Conservation (phyloP, 2,888 invertebrate genomes). For the Melanostoma mellinum region DNA sequence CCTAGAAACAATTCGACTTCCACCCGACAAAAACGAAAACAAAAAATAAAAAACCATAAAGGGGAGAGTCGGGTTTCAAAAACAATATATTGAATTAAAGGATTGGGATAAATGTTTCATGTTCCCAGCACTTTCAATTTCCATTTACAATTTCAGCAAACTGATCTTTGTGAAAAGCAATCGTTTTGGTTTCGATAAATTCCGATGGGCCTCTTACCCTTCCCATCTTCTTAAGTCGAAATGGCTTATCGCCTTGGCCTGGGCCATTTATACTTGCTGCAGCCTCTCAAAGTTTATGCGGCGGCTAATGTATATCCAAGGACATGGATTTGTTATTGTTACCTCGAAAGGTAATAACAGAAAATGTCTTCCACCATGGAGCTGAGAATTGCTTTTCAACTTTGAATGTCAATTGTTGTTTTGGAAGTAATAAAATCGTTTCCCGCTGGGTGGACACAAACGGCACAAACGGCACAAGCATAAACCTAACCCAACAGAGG, state of each 20-base stretch:
- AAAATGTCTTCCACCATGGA: conserved; percentile 54
- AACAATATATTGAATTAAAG: too few relatives aligned
- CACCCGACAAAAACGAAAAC: too few relatives aligned
- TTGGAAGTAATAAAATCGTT: conserved; percentile 71
- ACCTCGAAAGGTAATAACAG: conserved; percentile 68
- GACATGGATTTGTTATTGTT: conserved; percentile 55
- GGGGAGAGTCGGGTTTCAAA: too few relatives aligned
- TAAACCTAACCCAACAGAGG: conserved; percentile 33
- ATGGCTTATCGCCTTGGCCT: conserved; percentile 18
- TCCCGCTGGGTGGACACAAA: conserved; percentile 64
- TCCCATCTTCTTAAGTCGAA: conserved; percentile 36
- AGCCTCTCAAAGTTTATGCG: conserved; percentile 51
- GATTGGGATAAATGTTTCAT: too few relatives aligned
- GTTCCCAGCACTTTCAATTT: too few relatives aligned
- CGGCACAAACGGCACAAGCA: conserved; percentile 39
- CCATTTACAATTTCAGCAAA: too few relatives aligned
- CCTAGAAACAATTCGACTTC: too few relatives aligned
- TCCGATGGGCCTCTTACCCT: conserved; percentile 1
- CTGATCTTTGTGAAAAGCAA: too few relatives aligned
- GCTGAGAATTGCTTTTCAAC: conserved; percentile 68
- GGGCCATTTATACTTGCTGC: too few relatives aligned
- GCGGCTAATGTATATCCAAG: conserved; percentile 44
- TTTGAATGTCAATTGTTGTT: conserved; percentile 72
- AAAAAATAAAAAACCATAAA: too few relatives aligned
- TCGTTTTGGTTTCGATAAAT: conserved; percentile 2